A percentile compares a stretch with the other conserved stretches of the same genome.
Evolutionary conservation across 2,113 vertebrate species (phyloP).

Genomic region (Rissa tridactyla): DNA sequence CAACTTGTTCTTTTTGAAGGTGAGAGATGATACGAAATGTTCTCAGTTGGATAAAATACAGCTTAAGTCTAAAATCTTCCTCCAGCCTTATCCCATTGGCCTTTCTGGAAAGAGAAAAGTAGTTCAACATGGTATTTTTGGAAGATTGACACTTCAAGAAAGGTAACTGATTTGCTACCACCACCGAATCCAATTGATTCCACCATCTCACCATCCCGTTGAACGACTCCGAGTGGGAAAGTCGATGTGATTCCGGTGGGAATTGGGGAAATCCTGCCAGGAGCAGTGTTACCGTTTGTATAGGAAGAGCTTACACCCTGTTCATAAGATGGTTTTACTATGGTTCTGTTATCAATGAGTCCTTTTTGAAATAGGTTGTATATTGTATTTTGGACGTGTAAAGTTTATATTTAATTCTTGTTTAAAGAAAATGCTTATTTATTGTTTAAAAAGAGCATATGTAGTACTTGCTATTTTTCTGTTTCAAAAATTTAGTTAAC

Average conservation of each 20-base stretch:
- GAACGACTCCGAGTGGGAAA: background rate
- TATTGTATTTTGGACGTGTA: slow-evolving; percentile 65
- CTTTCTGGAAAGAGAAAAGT: background rate
- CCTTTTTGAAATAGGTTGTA: slow-evolving; percentile 50
- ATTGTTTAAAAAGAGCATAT: slow-evolving; percentile 51
- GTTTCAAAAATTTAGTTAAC: slow-evolving; percentile 31
- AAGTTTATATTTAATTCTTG: slow-evolving; percentile 70
- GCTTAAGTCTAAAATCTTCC: background rate
- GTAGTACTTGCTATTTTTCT: slow-evolving; percentile 61
- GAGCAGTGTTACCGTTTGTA: background rate
- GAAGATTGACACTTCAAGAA: background rate
- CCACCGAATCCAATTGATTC: no score
- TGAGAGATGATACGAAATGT: background rate
- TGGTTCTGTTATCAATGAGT: background rate
- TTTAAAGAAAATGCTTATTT: slow-evolving; percentile 65
- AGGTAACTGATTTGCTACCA: background rate
- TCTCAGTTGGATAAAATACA: background rate
- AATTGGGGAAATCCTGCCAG: background rate
- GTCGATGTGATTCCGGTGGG: background rate
- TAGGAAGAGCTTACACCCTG: slow-evolving; percentile 3
- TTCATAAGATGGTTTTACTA: background rate
- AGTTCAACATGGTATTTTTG: fast-evolving
- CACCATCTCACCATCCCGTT: fast-evolving
- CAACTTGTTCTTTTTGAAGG: slow-evolving; percentile 18
- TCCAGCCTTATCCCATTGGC: background rate